A percentile compares a stretch with the other conserved stretches of the same genome.
Evolutionary conservation across 2,113 vertebrate genomes (phyloP).

Genomic region (Desmodus rotundus): DNA sequence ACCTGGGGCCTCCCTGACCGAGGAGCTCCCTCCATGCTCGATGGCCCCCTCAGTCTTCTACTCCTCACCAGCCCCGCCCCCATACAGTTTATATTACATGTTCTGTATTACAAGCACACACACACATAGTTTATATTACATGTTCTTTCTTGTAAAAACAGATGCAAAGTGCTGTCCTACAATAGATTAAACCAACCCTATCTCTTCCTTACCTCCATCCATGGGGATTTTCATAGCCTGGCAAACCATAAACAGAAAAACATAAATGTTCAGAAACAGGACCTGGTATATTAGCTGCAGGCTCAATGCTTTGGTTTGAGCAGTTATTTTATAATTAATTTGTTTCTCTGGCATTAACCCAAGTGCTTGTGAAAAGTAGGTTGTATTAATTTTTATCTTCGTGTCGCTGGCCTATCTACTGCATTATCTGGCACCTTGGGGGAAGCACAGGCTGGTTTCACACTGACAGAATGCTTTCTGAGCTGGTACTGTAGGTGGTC

Average conservation of each 20-base stretch:
- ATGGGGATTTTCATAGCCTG: background rate
- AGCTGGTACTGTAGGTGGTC: conserved; percentile 80
- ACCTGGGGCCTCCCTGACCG: conserved; percentile 59
- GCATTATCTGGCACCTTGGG: conserved; percentile 61
- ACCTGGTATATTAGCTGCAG: conserved; percentile 3
- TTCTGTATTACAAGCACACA: conserved; percentile 19
- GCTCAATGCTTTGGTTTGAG: conserved; percentile 48
- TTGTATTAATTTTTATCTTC: conserved; percentile 70
- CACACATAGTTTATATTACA: conserved; percentile 24
- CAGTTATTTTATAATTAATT: conserved; percentile 58
- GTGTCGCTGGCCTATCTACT: conserved; percentile 65
- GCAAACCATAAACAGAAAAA: conserved; percentile 18
- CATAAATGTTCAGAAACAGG: background rate
- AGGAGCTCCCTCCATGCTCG: background rate
- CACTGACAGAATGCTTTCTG: conserved; percentile 73
- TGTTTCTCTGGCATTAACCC: conserved; percentile 72
- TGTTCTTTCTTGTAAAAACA: conserved; percentile 56
- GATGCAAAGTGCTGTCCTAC: conserved; percentile 11
- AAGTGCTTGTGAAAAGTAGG: conserved; percentile 66
- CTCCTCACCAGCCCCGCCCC: background rate
- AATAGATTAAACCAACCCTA: background rate
- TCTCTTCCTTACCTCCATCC: background rate
- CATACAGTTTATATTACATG: conserved; percentile 25
- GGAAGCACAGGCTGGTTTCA: conserved; percentile 64
- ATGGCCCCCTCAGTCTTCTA: conserved; percentile 27